phyloP scores from a whole-genome alignment of 2,888 invertebrate genomes.

The Colletes collaris region DNA sequence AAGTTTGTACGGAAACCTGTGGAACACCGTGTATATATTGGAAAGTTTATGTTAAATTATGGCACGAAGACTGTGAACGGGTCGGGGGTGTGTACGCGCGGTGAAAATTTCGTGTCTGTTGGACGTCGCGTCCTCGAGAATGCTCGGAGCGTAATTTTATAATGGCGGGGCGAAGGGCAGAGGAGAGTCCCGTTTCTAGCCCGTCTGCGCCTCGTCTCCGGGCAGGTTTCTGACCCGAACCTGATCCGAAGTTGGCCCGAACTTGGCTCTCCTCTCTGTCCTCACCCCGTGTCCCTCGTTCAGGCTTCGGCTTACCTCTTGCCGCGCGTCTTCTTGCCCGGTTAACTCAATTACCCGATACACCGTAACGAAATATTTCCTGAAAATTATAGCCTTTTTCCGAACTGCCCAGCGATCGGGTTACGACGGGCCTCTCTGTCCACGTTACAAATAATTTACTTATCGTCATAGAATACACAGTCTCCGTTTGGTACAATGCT shows the following conservation, averaged over 20 bases:
- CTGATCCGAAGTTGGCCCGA: slow-evolving; percentile 50
- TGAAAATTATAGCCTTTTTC: slow-evolving; percentile 51
- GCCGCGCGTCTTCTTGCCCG: slow-evolving; percentile 33
- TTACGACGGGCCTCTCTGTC: slow-evolving; percentile 6
- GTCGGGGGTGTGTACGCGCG: not conserved
- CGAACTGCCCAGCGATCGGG: slow-evolving; percentile 24
- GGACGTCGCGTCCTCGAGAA: slow-evolving; percentile 15
- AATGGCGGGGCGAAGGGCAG: slow-evolving; percentile 15
- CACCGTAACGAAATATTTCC: slow-evolving; percentile 57
- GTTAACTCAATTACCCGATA: slow-evolving; percentile 52
- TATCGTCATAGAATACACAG: too few relatives aligned
- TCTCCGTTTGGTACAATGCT: too few relatives aligned
- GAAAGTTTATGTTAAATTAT: slow-evolving; percentile 38
- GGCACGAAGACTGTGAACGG: not conserved
- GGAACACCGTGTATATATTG: not conserved
- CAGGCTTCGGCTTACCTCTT: slow-evolving; percentile 47
- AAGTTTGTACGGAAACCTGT: too few relatives aligned
- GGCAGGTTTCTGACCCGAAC: slow-evolving; percentile 61
- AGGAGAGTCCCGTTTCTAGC: slow-evolving; percentile 50
- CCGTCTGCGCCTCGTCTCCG: slow-evolving; percentile 46
- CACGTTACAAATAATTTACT: too few relatives aligned
- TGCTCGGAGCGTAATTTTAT: slow-evolving; percentile 50
- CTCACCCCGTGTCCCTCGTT: slow-evolving; percentile 8
- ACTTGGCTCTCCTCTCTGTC: slow-evolving; percentile 29
- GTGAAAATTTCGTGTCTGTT: slow-evolving; percentile 35